Base-by-base conservation (phyloP, 2,888 invertebrate genomes). In the Disparrhopalites patrizii region DNA sequence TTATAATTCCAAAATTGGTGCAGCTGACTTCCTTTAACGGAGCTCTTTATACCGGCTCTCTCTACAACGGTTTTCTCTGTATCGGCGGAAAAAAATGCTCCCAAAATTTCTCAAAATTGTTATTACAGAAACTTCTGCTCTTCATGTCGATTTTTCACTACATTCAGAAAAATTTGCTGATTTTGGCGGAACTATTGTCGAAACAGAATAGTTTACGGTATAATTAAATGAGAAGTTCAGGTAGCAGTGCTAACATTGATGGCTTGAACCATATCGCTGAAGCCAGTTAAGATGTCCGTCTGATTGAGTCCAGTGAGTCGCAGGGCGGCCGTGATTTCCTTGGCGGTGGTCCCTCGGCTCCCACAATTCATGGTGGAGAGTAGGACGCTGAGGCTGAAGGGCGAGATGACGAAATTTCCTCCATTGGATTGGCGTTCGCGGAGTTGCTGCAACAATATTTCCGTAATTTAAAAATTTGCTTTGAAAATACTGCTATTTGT, bases 331-430 rank as follows among this genome's bases (percentile, higher is more conserved):
- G 23, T 33, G 25, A 62, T 62, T 36, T 62, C 62, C 25, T 15
- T 36, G 23, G 38, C 38, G 38, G 62, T 52, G 5, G 36, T 3
- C 1, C 62, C 62, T 2, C 28, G 15, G 15, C 51, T 38, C 25
- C 62, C 62, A n/a, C 27, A 52, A 15, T 36, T 31, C 18, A 62
- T n/a, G 31, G 51, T 51, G 4, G 33, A 23, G 13, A 62, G 51
- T 40, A 62, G 23, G 8, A 38, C 8, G n/a, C 52, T 33, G 8
- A 62, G 20, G 33, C 62, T 52, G 1, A 23, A 51, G n/a, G 62
- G 62, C n/a, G 62, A 62, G 13, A 51, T 52, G 2, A 52, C 62
- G 3, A 51, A 23, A 33, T 62, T 62, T 8, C 52, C 50, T 1
- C 15, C 33, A 13, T 50, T 33, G 2, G 7, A 13, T n/a, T 28